phyloP scores from a whole-genome alignment of 2,797 vertebrate species.

The Gastrophryne carolinensis region DNA sequence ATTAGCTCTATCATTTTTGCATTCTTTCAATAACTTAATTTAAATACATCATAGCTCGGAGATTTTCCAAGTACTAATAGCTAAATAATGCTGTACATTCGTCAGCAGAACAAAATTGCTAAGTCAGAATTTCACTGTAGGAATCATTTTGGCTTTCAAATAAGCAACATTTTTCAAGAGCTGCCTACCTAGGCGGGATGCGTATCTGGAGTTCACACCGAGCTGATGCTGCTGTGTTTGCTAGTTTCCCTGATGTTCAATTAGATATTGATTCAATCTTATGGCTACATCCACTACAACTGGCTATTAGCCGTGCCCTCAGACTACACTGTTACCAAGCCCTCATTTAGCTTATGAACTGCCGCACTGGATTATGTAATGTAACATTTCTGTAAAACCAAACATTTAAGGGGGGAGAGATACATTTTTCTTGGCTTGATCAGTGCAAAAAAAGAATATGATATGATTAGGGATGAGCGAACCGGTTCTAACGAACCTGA shows the following conservation, averaged over 20 bases:
- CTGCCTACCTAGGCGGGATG: slow-evolving; percentile 42
- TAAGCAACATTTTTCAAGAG: slow-evolving; percentile 41
- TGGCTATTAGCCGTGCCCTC: not conserved
- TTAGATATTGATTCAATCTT: slow-evolving; percentile 36
- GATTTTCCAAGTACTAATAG: not conserved
- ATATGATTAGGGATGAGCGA: too few relatives aligned
- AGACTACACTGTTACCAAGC: not conserved
- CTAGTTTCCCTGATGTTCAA: slow-evolving; percentile 31
- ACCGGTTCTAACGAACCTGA: too few relatives aligned
- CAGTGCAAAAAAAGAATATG: too few relatives aligned
- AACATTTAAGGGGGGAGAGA: too few relatives aligned
- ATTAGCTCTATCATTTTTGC: too few relatives aligned
- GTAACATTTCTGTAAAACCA: too few relatives aligned
- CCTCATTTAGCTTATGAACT: too few relatives aligned
- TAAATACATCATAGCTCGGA: not conserved
- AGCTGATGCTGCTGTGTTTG: slow-evolving; percentile 34
- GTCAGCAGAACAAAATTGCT: slow-evolving; percentile 1
- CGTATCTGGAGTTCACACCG: slow-evolving; percentile 33
- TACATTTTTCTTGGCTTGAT: too few relatives aligned
- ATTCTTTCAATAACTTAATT: too few relatives aligned
- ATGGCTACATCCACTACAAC: not conserved
- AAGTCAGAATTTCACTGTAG: slow-evolving; percentile 22
- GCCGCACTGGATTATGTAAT: too few relatives aligned
- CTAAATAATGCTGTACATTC: slow-evolving; percentile 16
- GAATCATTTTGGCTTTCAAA: slow-evolving; percentile 28